These are phyloP conservation scores for Eilema griseolum DNA, from an alignment of 2,888 invertebrate species.

Conservation along the genomic window DNA sequence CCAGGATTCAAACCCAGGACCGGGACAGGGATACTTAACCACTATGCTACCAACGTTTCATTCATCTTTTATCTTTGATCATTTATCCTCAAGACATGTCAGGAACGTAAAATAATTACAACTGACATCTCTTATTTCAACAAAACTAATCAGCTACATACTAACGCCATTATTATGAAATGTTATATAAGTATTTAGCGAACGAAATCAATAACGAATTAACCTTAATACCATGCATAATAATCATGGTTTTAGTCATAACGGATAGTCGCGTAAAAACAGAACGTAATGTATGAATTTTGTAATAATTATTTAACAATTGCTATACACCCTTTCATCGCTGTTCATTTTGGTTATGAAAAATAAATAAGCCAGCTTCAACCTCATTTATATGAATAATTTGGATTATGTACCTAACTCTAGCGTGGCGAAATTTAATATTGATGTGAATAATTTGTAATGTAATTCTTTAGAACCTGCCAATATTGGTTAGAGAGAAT, in stretches of 20 bases:
- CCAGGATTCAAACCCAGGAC: no score
- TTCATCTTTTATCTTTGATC: no score
- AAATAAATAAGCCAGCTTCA: slow-evolving; percentile 2
- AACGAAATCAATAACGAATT: not conserved
- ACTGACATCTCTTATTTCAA: not conserved
- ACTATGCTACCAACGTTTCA: no score
- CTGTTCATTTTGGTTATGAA: slow-evolving; percentile 3
- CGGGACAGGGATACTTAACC: no score
- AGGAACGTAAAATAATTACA: not conserved
- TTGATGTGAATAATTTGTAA: not conserved
- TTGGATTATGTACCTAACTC: not conserved
- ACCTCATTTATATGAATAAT: not conserved
- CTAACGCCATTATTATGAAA: not conserved
- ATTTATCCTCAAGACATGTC: no score
- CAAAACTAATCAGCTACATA: not conserved
- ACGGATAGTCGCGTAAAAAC: not conserved
- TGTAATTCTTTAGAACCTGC: not conserved
- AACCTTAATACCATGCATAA: not conserved
- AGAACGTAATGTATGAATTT: not conserved
- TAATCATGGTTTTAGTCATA: not conserved
- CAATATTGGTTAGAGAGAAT: not conserved
- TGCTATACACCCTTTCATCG: slow-evolving; percentile 2
- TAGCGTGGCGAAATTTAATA: not conserved
- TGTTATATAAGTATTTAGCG: not conserved
- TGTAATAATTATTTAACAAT: slow-evolving; percentile 1